phyloP scores from a whole-genome alignment of 1,140 invertebrate species.

The Drosophila melanica region DNA sequence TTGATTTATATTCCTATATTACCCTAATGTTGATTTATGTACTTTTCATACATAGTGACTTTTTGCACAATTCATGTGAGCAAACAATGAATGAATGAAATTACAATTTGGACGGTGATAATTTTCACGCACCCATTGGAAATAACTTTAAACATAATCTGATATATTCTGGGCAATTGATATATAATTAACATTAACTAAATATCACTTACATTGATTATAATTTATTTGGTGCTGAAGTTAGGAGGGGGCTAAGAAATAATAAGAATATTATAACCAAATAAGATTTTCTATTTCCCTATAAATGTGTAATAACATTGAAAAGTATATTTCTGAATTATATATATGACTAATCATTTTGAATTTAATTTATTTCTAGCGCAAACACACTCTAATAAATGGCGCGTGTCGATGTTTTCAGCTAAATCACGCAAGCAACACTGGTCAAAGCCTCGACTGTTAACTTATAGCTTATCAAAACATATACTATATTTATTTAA shows the following conservation, averaged over 20 bases:
- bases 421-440: background rate
- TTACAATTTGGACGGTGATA: background rate
- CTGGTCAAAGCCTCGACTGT: background rate
- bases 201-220: no score
- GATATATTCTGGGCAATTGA: background rate
- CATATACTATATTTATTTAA: background rate
- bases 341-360: background rate
- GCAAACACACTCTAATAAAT: background rate
- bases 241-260: no score
- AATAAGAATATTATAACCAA: no score
- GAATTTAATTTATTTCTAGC: background rate
- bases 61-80: no score
- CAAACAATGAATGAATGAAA: background rate
- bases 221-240: no score
- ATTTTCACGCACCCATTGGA: background rate
- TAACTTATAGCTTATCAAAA: slow-evolving; percentile 8
- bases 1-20: no score
- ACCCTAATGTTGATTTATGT: background rate
- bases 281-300: no score
- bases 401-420: background rate
- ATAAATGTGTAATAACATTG: no score
- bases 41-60: background rate
- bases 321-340: no score
- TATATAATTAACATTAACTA: no score
- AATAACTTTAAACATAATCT: background rate